phyloP scores from a whole-genome alignment of 2,797 vertebrate genomes.

The Sebastes reedi region DNA sequence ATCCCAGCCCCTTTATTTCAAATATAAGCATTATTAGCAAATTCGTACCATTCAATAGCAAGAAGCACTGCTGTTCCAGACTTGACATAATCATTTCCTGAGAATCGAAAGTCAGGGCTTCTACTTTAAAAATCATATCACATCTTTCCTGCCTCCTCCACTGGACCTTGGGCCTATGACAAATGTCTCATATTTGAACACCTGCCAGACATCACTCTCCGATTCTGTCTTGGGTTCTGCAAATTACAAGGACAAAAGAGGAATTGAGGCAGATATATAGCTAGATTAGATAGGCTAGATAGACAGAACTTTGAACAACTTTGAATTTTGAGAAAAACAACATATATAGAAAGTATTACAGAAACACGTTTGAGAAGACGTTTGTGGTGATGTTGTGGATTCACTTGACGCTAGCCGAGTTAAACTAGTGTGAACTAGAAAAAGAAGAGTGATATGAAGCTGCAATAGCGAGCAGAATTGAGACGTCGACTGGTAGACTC shows the following conservation, averaged over 20 bases:
- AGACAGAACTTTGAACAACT: background rate
- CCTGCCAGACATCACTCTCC: slow-evolving; percentile 46
- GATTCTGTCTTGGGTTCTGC: slow-evolving; percentile 30
- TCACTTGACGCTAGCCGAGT: too few relatives aligned
- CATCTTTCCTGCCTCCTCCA: slow-evolving; percentile 43
- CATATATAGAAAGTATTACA: too few relatives aligned
- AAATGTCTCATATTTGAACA: slow-evolving; percentile 62
- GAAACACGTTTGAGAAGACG: too few relatives aligned
- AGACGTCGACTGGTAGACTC: too few relatives aligned
- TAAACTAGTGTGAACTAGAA: too few relatives aligned
- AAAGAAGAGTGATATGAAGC: too few relatives aligned
- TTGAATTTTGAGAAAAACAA: background rate
- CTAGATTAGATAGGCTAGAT: background rate
- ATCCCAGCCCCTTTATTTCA: slow-evolving; percentile 23
- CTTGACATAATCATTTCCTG: slow-evolving; percentile 34
- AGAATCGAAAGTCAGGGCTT: slow-evolving; percentile 42
- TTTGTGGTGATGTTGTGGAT: too few relatives aligned
- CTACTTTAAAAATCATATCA: slow-evolving; percentile 55
- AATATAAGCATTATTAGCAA: slow-evolving; percentile 40
- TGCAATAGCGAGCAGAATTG: too few relatives aligned
- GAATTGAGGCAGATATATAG: background rate
- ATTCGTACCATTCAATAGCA: slow-evolving; percentile 9
- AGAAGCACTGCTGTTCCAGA: slow-evolving; percentile 1
- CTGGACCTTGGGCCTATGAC: slow-evolving; percentile 44
- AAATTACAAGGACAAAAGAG: slow-evolving; percentile 48